phyloP scores from a whole-genome alignment of 2,797 vertebrate genomes.

The Lithobates pipiens region DNA sequence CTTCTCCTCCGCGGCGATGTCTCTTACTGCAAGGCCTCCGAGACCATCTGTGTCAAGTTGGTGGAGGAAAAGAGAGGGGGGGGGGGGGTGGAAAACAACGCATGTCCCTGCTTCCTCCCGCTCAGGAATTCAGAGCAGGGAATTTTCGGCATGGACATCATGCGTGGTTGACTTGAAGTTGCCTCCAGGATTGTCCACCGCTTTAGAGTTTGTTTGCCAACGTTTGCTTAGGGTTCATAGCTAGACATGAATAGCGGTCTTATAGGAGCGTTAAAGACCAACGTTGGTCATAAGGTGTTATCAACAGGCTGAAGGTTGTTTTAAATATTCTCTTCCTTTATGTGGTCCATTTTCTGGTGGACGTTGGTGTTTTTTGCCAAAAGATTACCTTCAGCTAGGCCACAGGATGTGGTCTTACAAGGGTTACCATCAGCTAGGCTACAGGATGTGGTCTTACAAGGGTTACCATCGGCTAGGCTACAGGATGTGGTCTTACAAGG shows the following conservation, averaged over 20 bases:
- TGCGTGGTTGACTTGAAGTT: neutral
- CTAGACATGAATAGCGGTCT: neutral
- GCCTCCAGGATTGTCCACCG: neutral
- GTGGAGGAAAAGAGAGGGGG: conserved; percentile 66
- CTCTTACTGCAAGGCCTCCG: conserved; percentile 68
- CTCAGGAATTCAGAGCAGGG: conserved; percentile 35
- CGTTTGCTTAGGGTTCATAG: neutral
- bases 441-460: no score
- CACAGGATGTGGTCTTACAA: no score
- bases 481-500: no score
- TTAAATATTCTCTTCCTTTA: no score
- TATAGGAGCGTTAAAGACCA: neutral
- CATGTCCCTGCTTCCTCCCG: conserved; percentile 7
- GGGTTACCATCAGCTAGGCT: no score
- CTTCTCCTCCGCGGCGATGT: conserved; percentile 55
- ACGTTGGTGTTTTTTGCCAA: no score
- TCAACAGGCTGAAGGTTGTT: neutral
- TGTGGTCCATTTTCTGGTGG: no score
- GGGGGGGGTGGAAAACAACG: neutral
- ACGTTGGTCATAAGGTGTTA: neutral
- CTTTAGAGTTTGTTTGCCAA: neutral
- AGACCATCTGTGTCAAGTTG: conserved; percentile 81
- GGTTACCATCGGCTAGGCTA: no score
- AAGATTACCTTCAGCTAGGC: no score
- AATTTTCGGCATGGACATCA: neutral